phyloP scores from a whole-genome alignment of 2,888 invertebrate genomes.

The Drosophila prostipennis region DNA sequence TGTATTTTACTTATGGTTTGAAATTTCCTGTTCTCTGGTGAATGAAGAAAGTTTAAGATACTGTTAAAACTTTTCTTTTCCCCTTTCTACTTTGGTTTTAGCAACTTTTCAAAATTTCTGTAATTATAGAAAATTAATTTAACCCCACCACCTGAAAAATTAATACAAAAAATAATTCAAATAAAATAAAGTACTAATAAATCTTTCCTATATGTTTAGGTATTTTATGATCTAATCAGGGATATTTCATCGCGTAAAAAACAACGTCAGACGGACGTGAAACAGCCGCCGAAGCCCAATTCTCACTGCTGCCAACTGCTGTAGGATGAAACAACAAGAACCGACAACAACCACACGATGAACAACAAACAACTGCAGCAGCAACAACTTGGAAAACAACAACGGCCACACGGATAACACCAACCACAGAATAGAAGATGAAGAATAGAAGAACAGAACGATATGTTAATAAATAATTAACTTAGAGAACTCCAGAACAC shows the following conservation, averaged over 20 bases:
- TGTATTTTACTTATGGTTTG: neutral
- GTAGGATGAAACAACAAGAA: conserved; percentile 70
- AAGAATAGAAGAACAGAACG: conserved; percentile 23
- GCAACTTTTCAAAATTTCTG: conserved; percentile 27
- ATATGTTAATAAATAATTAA: conserved; percentile 43
- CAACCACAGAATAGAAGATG: neutral
- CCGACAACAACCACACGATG: conserved; percentile 19
- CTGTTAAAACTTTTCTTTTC: neutral
- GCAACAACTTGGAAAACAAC: conserved; percentile 36
- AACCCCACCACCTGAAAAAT: conserved; percentile 30
- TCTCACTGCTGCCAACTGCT: conserved; percentile 85
- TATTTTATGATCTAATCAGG: conserved; percentile 85
- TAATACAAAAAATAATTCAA: neutral
- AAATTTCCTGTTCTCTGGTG: conserved; percentile 4
- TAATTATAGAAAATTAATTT: conserved; percentile 19
- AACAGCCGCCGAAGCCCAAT: conserved; percentile 84
- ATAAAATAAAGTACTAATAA: conserved; percentile 4
- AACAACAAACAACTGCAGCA: conserved; percentile 40
- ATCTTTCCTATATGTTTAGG: conserved; percentile 66
- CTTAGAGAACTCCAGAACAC: conserved; percentile 32
- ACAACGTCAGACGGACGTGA: conserved; percentile 84
- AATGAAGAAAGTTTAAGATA: conserved; percentile 5
- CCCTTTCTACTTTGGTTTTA: conserved; percentile 21
- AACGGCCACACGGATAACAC: conserved; percentile 43
- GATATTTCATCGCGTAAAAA: conserved; percentile 85